Percentiles rank a stretch among this genome's conserved stretches.
Evolutionary conservation across 2,797 vertebrate genomes (phyloP).

Genomic region (Natrix natrix): DNA sequence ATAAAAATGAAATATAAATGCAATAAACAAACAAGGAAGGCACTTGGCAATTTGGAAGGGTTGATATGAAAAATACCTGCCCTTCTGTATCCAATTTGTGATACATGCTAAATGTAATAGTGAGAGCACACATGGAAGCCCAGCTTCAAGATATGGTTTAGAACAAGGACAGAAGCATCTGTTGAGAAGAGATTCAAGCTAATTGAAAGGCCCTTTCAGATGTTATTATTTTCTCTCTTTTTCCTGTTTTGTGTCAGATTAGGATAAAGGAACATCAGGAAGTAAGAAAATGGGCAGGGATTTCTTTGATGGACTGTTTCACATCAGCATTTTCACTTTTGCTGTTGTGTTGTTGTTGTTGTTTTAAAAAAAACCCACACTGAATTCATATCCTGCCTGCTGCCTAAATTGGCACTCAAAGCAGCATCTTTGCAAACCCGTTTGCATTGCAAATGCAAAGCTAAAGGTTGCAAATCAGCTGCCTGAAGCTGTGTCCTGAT

Average conservation of each 20-base stretch:
- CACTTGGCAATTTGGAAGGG: not conserved
- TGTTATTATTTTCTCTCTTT: not conserved
- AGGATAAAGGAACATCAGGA: not conserved
- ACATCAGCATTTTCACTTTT: not conserved
- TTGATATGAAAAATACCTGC: not conserved
- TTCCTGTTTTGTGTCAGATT: not conserved
- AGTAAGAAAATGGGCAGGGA: not conserved
- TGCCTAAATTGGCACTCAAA: not conserved
- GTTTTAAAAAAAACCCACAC: not conserved
- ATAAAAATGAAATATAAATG: not conserved
- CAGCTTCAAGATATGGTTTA: not conserved
- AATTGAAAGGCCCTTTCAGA: not conserved
- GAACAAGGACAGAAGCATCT: not conserved
- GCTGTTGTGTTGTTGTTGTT: not conserved
- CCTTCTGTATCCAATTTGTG: not conserved
- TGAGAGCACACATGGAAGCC: not conserved
- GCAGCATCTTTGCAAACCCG: not conserved
- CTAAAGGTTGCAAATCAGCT: not conserved
- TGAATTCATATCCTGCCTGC: not conserved
- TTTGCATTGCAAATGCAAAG: not conserved
- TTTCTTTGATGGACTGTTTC: not conserved
- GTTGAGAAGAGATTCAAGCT: not conserved
- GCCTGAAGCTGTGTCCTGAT: not conserved
- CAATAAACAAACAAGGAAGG: not conserved
- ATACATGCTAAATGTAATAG: not conserved